A percentile compares a stretch with the other conserved stretches of the same genome.
These are phyloP conservation scores for Lepus timidus DNA, from an alignment of 2,113 vertebrate genomes.

Conservation along the genomic window DNA sequence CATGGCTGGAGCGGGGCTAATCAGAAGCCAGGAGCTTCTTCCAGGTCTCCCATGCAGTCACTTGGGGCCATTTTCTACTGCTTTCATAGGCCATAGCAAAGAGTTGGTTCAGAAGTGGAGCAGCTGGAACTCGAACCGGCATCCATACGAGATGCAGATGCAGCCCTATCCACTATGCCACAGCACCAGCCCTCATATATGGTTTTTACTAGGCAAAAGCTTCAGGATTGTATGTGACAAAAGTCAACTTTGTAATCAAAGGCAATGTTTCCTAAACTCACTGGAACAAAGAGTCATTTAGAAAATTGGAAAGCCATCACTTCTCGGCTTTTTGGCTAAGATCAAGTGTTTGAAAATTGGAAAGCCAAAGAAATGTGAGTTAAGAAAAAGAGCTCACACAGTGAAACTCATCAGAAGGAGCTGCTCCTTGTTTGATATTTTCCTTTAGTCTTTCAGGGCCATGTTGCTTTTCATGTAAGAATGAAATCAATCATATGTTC, in stretches of 20 bases:
- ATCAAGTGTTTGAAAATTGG: not conserved
- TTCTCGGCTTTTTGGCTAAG: too few species aligned
- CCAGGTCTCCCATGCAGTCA: too few species aligned
- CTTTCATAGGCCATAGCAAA: too few species aligned
- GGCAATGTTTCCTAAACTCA: constrained; percentile 23
- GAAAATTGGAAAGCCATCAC: not conserved
- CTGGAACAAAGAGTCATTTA: not conserved
- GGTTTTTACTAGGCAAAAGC: not conserved
- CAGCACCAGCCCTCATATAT: too few species aligned
- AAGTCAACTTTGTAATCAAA: not conserved
- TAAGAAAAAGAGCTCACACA: not conserved
- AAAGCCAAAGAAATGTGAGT: constrained; percentile 11
- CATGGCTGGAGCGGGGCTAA: too few species aligned
- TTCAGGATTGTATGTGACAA: not conserved
- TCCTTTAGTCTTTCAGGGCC: not conserved
- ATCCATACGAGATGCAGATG: too few species aligned
- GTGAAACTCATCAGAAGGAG: not conserved
- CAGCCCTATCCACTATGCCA: too few species aligned
- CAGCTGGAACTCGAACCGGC: too few species aligned
- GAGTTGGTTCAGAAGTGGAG: too few species aligned
- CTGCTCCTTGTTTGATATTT: not conserved
- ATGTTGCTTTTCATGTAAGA: not conserved
- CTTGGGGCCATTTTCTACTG: too few species aligned
- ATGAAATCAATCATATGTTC: not conserved
- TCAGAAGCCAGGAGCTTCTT: too few species aligned